These are phyloP conservation scores for Panopea generosa DNA, from an alignment of 2,888 invertebrate genomes.

Conservation along the genomic window DNA sequence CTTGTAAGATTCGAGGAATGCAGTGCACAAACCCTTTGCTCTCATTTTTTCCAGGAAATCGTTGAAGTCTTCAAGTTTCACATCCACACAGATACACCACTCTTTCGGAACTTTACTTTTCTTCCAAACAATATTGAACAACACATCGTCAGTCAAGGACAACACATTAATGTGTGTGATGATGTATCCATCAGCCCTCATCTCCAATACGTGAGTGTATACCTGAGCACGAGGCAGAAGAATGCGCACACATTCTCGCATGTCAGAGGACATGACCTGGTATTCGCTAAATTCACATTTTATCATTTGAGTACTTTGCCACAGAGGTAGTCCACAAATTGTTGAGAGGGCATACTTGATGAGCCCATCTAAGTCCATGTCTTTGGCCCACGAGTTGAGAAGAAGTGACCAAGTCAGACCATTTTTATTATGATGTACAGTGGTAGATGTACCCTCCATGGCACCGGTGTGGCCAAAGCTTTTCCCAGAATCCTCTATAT, in stretches of 20 bases:
- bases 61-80: slow-evolving; percentile 32
- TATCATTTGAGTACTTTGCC: slow-evolving; percentile 15
- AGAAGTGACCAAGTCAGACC: slow-evolving; percentile 80
- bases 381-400: slow-evolving; percentile 80
- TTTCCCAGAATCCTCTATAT: slow-evolving; percentile 75
- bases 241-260: slow-evolving; percentile 62
- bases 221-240: slow-evolving; percentile 51
- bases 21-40: slow-evolving; percentile 18
- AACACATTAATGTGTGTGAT: slow-evolving; percentile 60
- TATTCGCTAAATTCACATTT: slow-evolving; percentile 8
- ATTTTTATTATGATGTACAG: slow-evolving; percentile 72
- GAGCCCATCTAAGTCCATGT: slow-evolving; percentile 79
- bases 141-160: slow-evolving; percentile 45
- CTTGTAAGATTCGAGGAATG: slow-evolving; percentile 48
- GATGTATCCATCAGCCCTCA: slow-evolving; percentile 53
- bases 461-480: slow-evolving; percentile 82
- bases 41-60: slow-evolving; percentile 14
- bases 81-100: slow-evolving; percentile 43
- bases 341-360: slow-evolving; percentile 74
- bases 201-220: slow-evolving; percentile 21
- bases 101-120: slow-evolving; percentile 16
- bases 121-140: slow-evolving; percentile 74
- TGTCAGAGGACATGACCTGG: slow-evolving; percentile 57
- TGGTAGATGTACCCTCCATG: slow-evolving; percentile 82
- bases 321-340: slow-evolving; percentile 54